A percentile compares a stretch with the other conserved stretches of the same genome.
Evolutionary conservation across 2,888 invertebrate species (phyloP).

Genomic region (Hyles lineata): DNA sequence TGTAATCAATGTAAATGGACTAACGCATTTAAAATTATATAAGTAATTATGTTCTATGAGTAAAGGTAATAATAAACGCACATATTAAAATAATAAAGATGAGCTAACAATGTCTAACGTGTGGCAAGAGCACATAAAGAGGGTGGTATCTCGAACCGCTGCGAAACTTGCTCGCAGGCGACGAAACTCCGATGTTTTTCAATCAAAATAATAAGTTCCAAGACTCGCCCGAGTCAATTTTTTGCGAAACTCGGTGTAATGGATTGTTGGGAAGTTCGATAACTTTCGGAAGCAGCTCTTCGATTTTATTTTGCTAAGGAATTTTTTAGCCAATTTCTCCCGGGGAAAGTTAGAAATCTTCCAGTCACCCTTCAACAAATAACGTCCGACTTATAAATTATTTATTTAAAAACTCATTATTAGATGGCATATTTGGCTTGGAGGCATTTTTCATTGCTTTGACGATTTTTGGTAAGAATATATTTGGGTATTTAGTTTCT

Average conservation of each 20-base stretch:
- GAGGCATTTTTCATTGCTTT: slow-evolving; percentile 15
- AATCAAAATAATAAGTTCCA: slow-evolving; percentile 83
- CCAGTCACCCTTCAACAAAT: slow-evolving; percentile 75
- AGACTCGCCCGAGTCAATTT: slow-evolving; percentile 71
- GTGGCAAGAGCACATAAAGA: slow-evolving; percentile 26
- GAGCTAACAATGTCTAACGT: slow-evolving; percentile 21
- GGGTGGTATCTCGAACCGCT: slow-evolving; percentile 39
- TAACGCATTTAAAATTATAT: no score
- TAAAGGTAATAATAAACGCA: not conserved
- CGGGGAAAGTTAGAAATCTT: slow-evolving; percentile 75
- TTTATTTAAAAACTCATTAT: slow-evolving; percentile 31
- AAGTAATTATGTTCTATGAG: no score
- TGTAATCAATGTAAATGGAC: no score
- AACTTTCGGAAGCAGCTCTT: slow-evolving; percentile 83
- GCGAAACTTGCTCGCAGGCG: slow-evolving; percentile 62
- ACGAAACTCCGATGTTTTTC: slow-evolving; percentile 79
- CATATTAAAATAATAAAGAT: not conserved
- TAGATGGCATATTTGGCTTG: slow-evolving; percentile 25
- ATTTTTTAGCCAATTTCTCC: slow-evolving; percentile 84
- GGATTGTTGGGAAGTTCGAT: slow-evolving; percentile 83
- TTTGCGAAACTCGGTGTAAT: slow-evolving; percentile 83
- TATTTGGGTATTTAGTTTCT: not conserved
- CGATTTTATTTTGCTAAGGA: slow-evolving; percentile 81
- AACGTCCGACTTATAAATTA: slow-evolving; percentile 52
- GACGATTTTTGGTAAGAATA: not conserved